phyloP scores from a whole-genome alignment of 2,113 vertebrate species.

The Gobio gobio region DNA sequence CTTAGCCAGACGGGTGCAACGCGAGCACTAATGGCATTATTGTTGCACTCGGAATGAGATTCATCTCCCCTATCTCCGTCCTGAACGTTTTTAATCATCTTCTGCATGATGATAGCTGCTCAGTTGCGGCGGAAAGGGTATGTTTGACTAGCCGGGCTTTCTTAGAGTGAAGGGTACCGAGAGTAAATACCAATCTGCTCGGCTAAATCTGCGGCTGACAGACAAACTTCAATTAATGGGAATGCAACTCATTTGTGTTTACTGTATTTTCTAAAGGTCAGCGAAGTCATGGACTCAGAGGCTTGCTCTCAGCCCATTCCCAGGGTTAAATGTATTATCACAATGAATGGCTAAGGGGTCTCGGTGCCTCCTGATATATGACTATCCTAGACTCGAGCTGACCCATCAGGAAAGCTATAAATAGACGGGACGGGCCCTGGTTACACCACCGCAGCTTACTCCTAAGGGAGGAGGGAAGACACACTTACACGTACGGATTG shows the following conservation, averaged over 20 bases:
- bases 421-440: conserved; percentile 82
- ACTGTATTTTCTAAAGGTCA: conserved; percentile 91
- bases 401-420: conserved; percentile 86
- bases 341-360: conserved; percentile 89
- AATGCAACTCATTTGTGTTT: conserved; percentile 91
- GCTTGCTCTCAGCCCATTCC: conserved; percentile 91
- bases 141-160: conserved; percentile 78
- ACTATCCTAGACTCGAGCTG: conserved; percentile 86
- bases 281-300: conserved; percentile 81
- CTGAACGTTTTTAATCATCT: conserved; percentile 71
- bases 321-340: conserved; percentile 97
- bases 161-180: conserved; percentile 82
- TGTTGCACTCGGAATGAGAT: conserved; percentile 51
- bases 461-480: conserved; percentile 43
- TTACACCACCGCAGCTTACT: conserved; percentile 72
- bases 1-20: not conserved
- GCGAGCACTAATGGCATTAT: conserved; percentile 54
- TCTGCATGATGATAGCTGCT: conserved; percentile 69
- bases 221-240: conserved; percentile 84
- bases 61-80: conserved; percentile 62
- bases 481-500: not conserved
- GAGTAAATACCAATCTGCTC: conserved; percentile 89
- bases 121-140: conserved; percentile 74
- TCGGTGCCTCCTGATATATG: conserved; percentile 87
- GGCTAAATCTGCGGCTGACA: conserved; percentile 83